phyloP scores from a whole-genome alignment of 2,113 vertebrate genomes.

The Brachyhypopomus occidentalis region DNA sequence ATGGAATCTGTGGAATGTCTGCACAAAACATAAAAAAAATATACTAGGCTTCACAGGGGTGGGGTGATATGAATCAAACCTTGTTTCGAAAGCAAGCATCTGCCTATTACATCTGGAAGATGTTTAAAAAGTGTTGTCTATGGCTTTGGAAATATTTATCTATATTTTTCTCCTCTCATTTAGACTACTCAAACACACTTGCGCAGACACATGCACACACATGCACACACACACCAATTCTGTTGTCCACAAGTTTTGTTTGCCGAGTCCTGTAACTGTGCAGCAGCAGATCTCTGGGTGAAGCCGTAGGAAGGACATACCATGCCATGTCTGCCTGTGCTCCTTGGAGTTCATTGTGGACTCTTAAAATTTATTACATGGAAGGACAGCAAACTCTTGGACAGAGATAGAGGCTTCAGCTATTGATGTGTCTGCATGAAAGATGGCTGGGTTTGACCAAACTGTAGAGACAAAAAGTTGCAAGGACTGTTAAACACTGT shows the following conservation, averaged over 20 bases:
- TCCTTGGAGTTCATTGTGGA: constrained; percentile 68
- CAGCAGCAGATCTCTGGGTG: background rate
- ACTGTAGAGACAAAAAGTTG: constrained; percentile 27
- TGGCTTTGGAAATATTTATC: constrained; percentile 35
- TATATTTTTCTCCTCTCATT: background rate
- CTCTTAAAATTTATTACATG: constrained; percentile 62
- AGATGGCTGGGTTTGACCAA: constrained; percentile 37
- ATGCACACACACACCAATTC: constrained; percentile 19
- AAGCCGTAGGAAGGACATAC: constrained; percentile 9
- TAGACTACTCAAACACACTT: background rate
- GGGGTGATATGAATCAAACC: constrained; percentile 36
- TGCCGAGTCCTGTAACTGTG: no score
- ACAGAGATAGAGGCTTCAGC: constrained; percentile 39
- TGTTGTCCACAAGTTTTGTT: background rate
- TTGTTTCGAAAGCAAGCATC: constrained; percentile 49
- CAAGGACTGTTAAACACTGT: background rate
- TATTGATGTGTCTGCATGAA: constrained; percentile 57
- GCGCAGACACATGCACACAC: constrained; percentile 27
- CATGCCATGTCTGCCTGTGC: constrained; percentile 56
- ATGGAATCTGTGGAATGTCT: constrained; percentile 62
- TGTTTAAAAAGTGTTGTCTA: constrained; percentile 35
- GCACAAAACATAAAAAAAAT: constrained; percentile 59
- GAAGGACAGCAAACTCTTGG: constrained; percentile 43
- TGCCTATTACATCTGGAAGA: constrained; percentile 58
- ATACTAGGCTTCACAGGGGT: constrained; percentile 33